Base-by-base conservation (phyloP, 2,113 vertebrate genomes). In the Struthio camelus region DNA sequence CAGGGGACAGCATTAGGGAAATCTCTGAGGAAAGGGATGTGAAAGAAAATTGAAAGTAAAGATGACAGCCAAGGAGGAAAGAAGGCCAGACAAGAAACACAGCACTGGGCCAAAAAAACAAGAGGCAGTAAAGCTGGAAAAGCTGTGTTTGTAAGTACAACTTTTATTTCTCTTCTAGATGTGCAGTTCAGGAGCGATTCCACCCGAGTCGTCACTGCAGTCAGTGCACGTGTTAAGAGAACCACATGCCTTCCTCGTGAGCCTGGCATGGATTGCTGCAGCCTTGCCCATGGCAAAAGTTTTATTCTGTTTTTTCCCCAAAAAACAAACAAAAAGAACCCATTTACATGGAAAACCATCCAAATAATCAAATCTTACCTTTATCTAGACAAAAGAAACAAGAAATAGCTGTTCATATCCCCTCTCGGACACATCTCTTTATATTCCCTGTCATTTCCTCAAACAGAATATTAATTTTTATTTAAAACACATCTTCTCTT, bases 291-390 rank as follows among this genome's bases (percentile, higher is more conserved):
- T 44, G 30, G 67, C 54, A 77, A 9, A 23, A 20, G 24, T 8
- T 95, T 72, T 58, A 14, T 67, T 85, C 50, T 16, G 30, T 11
- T 23, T 72, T 34, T 27, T 36, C 18, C 24, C 8, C n/a, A 75
- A 28, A 56, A 46, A 46, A 28, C 61, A 46, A 46, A 46, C 38
- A 67, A 53, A 90, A 73, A 4, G 8, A 30, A 81, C 72, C 38
- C 36, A 77, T 66, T 89, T 80, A 64, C 54, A 87, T 14, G n/a
- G 48, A 94, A 93, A 25, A 46, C 34, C 34, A 16, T 46, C 48
- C 34, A 91, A 89, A 87, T 71, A 87, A 87, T 32, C 38, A 82
- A 76, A 85, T 30, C 61, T 87, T 40, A 85, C 80, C 69, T 79
- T 91, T 58, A 50, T 38, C 14, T 24, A 70, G 11, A 14, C 5